These are phyloP conservation scores for Scleropages formosus DNA, from an alignment of 2,797 vertebrate species.

Conservation along the genomic window DNA sequence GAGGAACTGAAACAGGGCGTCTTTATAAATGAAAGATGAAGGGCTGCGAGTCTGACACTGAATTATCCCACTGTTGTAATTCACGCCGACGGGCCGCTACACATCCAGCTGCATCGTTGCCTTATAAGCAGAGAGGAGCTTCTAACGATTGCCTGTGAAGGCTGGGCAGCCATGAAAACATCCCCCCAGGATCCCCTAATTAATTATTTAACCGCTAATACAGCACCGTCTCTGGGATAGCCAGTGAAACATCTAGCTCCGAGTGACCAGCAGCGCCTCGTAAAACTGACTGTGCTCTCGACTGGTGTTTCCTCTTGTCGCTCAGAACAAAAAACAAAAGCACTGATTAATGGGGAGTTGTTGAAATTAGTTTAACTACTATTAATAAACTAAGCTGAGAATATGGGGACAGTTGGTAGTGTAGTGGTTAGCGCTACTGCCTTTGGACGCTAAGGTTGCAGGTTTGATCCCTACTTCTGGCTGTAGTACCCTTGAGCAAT, in stretches of 20 bases:
- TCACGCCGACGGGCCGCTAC: constrained; percentile 15
- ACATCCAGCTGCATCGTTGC: background rate
- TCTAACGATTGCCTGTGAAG: background rate
- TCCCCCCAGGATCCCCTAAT: background rate
- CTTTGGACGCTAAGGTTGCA: too few species aligned
- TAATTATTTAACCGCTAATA: background rate
- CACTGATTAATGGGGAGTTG: too few species aligned
- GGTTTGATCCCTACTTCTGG: too few species aligned
- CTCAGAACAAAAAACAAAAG: too few species aligned
- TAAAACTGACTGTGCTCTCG: background rate
- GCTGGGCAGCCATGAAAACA: too few species aligned
- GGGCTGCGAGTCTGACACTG: constrained; percentile 27
- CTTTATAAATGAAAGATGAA: constrained; percentile 31
- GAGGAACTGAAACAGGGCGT: background rate
- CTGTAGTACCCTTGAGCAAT: too few species aligned
- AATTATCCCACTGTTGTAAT: constrained; percentile 23
- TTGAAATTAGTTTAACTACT: too few species aligned
- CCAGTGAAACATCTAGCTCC: background rate
- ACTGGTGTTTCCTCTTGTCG: too few species aligned
- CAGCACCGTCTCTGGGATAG: background rate
- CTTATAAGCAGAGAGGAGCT: background rate
- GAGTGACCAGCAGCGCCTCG: background rate
- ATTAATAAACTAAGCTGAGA: too few species aligned
- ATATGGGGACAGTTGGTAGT: too few species aligned
- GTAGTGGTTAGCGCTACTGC: too few species aligned